Evolutionary conservation across 1,140 invertebrate species (phyloP), one percentile per base, ranked within the genome.

Genomic region (Zaprionus tsacasi): DNA sequence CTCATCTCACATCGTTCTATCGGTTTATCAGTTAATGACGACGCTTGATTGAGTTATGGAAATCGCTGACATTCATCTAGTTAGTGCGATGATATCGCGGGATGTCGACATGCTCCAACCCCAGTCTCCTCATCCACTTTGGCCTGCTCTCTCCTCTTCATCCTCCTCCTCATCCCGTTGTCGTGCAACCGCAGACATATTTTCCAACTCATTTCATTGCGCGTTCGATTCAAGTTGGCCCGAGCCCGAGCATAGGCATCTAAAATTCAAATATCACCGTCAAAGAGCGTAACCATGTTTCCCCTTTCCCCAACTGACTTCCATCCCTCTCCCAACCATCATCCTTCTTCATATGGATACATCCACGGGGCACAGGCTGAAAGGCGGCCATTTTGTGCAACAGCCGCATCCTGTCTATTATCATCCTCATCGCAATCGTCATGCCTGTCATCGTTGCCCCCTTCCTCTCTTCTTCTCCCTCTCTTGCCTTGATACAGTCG

Each of bases 181-280:
- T 6, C 30, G 58, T 54, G n/a, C 52, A 61, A 65, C 71, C 71
- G 45, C 72, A 83, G 70, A 83, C 91, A 91, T 79, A 91, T 91
- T 91, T 91, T 91, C 82, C 86, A 85, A 88, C 67, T 85, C 90
- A 91, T 88, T 91, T 85, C 76, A 72, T 79, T 27, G 76, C 50
- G 76, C 59, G 78, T 79, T 71, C 35, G 50, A 61, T 50, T 50
- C 10, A 17, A 50, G 45, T 50, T 50, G 60, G 50, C 33, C 21
- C n/a, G 13, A 40, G 10, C n/a, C n/a, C 45, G 38, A 21, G 21
- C 1, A n/a, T n/a, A 58, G 70, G 57, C 80, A 89, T 77, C 80
- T 73, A 63, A 82, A 86, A 89, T 76, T 85, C 88, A 89, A 86
- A 91, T 86, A 79, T 88, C 79, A 78, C 61, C 64, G 80, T 58